Conservation (phyloP, 2,113 vertebrate species). For the Oostethus manadensis region DNA sequence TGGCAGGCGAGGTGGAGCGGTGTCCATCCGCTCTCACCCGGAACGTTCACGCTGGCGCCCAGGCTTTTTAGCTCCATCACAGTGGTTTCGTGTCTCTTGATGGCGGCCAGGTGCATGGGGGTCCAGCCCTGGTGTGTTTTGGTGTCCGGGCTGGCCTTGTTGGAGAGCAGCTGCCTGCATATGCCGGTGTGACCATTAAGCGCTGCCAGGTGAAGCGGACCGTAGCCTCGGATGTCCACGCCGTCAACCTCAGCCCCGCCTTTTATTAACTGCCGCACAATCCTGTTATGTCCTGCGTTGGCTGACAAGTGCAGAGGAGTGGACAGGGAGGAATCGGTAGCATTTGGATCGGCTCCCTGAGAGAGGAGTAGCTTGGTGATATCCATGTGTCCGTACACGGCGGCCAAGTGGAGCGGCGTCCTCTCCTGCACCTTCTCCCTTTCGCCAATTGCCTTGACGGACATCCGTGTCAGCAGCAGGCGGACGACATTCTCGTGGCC, state of each 20-base stretch:
- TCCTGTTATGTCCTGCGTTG: slow-evolving; percentile 77
- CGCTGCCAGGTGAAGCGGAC: slow-evolving; percentile 77
- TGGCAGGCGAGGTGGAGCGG: slow-evolving; percentile 78
- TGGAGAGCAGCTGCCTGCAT: slow-evolving; percentile 77
- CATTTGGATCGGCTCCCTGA: slow-evolving; percentile 71
- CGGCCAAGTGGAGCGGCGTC: slow-evolving; percentile 76
- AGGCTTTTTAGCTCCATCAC: slow-evolving; percentile 70
- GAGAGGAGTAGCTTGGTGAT: slow-evolving; percentile 77
- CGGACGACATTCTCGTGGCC: slow-evolving; percentile 78
- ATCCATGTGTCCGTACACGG: slow-evolving; percentile 73
- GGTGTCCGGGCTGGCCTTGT: slow-evolving; percentile 63
- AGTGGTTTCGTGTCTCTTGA: slow-evolving; percentile 73
- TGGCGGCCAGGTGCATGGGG: slow-evolving; percentile 76
- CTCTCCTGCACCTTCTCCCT: slow-evolving; percentile 63
- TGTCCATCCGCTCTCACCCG: slow-evolving; percentile 74
- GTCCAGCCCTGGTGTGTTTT: slow-evolving; percentile 78
- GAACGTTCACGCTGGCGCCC: slow-evolving; percentile 54
- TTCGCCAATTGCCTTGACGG: slow-evolving; percentile 47
- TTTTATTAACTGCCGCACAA: slow-evolving; percentile 75
- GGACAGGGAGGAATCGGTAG: slow-evolving; percentile 63
- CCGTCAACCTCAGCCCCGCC: slow-evolving; percentile 47
- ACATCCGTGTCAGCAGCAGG: slow-evolving; percentile 75
- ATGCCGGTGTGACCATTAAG: slow-evolving; percentile 74
- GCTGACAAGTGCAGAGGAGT: slow-evolving; percentile 77
- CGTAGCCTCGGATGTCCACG: slow-evolving; percentile 67